phyloP scores from a whole-genome alignment of 2,797 vertebrate species.

The Zalophus californianus region DNA sequence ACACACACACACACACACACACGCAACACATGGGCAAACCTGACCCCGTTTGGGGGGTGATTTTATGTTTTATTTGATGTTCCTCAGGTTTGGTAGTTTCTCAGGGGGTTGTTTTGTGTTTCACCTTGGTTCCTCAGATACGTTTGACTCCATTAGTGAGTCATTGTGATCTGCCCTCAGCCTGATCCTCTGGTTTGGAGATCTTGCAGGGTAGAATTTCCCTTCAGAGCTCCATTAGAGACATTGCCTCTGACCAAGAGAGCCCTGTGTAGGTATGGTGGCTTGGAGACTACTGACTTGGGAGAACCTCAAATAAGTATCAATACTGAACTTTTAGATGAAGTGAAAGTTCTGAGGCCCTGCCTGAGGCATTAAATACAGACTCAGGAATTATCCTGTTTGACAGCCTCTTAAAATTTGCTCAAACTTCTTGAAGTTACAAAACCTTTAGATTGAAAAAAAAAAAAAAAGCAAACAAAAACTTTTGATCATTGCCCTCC shows the following conservation, averaged over 20 bases:
- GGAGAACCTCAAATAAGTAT: not conserved
- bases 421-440: constrained; percentile 42
- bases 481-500: not conserved
- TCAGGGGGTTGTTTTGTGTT: not conserved
- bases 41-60: not conserved
- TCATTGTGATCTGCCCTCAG: not conserved
- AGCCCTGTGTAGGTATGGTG: not conserved
- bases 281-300: not conserved
- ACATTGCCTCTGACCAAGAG: not conserved
- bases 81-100: not conserved
- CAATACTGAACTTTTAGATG: not conserved
- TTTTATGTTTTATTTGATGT: constrained; percentile 50
- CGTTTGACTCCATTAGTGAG: constrained; percentile 21
- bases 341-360: not conserved
- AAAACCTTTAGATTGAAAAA: constrained; percentile 17
- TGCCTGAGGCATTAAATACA: not conserved
- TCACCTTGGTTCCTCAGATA: not conserved
- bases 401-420: constrained; percentile 14
- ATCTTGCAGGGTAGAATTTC: not conserved
- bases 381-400: not conserved
- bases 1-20: not conserved
- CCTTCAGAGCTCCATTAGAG: not conserved
- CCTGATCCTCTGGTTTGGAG: not conserved
- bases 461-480: not conserved
- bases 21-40: not conserved